Evolutionary conservation across 2,888 invertebrate species (phyloP), one percentile per base, ranked within the genome.

Genomic region (Apoda limacodes): DNA sequence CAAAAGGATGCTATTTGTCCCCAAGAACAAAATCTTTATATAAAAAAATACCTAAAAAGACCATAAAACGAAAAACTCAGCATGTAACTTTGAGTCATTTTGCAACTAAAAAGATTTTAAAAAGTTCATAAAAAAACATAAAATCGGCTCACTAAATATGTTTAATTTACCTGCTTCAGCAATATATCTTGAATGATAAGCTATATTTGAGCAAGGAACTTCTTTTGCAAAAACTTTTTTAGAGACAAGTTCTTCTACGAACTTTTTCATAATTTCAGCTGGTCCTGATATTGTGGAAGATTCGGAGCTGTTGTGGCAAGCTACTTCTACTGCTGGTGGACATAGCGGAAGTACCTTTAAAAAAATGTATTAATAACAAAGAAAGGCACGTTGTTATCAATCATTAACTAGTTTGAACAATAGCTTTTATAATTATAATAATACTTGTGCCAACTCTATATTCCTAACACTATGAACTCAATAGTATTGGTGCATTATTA

Each of bases 161-260:
- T 6, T 13, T 12, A 9, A 25, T 52, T 53, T 50, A 63, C 75
- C 85, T 30, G 86, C 85, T 17, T 82, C 74, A 1, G 83, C 81
- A 43, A 96, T 90, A 46, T 92, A 92, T 31, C 86, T 83, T 25
- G 93, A 93, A 61, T 96, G 95, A 54, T 93, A 95, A 0, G 95
- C 92, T 35, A 93, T 89, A 47, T 92, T 90, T 11, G 89, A 85
- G 36, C 90, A 89, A 4, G 60, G 53, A 0, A 72, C 69, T 41
- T 60, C 61, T 37, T 57, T 68, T 0, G 66, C 70, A 31, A 74
- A 74, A 4, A 69, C 52, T 1, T 60, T 60, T 7, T 52, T 45
- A 2, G 43, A 47, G 0, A 51, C 57, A 85, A 74, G 41, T 10
- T 61, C 47, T 1, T 39, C 71, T 0, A 88, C 84, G 40, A 86